Percentiles rank a stretch among this genome's conserved stretches.
Conservation (phyloP, 2,113 vertebrate species). For the Microtus pennsylvanicus region DNA sequence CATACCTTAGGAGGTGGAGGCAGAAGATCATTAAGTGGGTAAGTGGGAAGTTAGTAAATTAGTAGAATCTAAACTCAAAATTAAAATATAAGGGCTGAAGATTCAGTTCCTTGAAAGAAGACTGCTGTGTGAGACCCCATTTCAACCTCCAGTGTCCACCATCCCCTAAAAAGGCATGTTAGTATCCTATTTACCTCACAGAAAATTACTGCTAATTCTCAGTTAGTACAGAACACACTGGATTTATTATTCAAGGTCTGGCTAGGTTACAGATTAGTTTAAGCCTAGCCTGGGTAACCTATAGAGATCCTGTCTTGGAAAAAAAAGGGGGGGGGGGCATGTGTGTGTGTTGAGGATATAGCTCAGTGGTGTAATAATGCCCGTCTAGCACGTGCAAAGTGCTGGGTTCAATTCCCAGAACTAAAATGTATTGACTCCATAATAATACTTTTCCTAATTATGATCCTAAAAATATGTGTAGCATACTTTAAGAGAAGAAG, state of each 20-base stretch:
- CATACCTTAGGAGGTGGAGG: not conserved
- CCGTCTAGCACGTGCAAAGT: not conserved
- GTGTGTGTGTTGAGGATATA: not conserved
- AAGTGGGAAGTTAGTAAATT: not conserved
- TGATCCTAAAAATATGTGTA: conserved; percentile 15
- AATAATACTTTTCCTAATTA: conserved; percentile 30
- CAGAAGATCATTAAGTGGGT: not conserved
- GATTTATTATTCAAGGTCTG: not conserved
- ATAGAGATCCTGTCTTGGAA: not conserved
- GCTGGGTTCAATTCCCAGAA: not conserved
- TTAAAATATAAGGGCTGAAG: not conserved
- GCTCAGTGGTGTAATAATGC: not conserved
- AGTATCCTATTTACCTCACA: not conserved
- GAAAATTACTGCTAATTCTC: not conserved
- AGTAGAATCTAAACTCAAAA: not conserved
- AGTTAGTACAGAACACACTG: not conserved
- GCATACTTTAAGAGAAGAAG: not conserved
- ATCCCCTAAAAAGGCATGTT: not conserved
- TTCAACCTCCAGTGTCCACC: not conserved
- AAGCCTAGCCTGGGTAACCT: not conserved
- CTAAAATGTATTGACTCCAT: not conserved
- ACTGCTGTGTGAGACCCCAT: not conserved
- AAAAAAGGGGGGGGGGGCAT: not conserved
- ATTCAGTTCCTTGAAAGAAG: not conserved
- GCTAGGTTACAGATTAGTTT: not conserved